Base-by-base conservation (phyloP, 2,888 invertebrate genomes). In the Oscheius sp. region DNA sequence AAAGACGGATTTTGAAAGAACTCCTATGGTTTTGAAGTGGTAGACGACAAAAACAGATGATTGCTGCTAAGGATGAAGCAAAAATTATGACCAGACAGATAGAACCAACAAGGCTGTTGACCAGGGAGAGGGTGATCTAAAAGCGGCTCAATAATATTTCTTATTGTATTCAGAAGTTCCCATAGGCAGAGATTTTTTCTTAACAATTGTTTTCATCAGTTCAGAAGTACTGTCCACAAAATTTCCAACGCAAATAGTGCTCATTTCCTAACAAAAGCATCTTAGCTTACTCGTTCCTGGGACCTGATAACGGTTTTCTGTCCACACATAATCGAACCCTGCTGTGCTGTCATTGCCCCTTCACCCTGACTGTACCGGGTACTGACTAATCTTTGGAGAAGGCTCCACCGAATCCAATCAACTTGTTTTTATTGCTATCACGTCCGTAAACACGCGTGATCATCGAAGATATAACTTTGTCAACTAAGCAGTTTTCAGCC, bases 31-130 rank as follows among this genome's bases (percentile, higher is more conserved):
- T 63, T 21, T 47, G 47, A 7, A 29, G 21, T 7, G 48, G 29
- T 11, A 63, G 47, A n/a, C 33, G 47, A 47, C 47, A 63, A 29
- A 29, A 63, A n/a, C 63, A 48, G 1, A 63, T 9, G 10, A 63
- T 63, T 5, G 63, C n/a, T 1, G 32, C 21, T n/a, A 63, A 3
- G 29, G 47, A 63, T n/a, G 29, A 63, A 48, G 13, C 10, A 21
- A 50, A 63, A n/a, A 63, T 63, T n/a, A 63, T 21, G n/a, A 63
- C 7, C n/a, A 63, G 63, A 32, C 63, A 29, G n/a, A 63, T 32
- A 9, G 48, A 10, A 0, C 63, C 63, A 4, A 63, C 29, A 21
- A 63, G 42, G 50, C 13, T 29, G 29, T 63, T 63, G 42, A 63
- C 63, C 13, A 63, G 33, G 4, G 63, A 63, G 48, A 63, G 63